These are phyloP conservation scores for Nothoprocta perdicaria DNA, from an alignment of 2,113 vertebrate species.

Conservation along the genomic window DNA sequence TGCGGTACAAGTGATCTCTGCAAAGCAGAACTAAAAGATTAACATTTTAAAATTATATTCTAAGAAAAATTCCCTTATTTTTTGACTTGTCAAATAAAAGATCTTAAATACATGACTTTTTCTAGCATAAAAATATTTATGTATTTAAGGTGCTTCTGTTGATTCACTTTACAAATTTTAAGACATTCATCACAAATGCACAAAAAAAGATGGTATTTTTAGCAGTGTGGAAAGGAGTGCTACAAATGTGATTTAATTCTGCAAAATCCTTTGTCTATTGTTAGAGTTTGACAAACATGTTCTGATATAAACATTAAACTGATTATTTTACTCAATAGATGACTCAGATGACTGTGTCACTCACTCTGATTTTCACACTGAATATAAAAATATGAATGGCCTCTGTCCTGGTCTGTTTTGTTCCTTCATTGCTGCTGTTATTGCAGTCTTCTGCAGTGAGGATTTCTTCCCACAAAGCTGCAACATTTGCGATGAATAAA, in stretches of 20 bases:
- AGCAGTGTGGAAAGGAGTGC: background rate
- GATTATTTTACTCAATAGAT: constrained; percentile 25
- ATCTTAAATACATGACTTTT: background rate
- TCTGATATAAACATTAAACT: background rate
- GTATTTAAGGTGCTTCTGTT: background rate
- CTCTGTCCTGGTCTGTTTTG: background rate
- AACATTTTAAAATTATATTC: background rate
- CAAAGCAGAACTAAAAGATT: background rate
- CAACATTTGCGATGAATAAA: background rate
- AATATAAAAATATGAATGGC: background rate
- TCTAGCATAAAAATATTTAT: background rate
- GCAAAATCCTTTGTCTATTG: background rate
- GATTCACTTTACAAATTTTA: background rate
- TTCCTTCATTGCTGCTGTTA: background rate
- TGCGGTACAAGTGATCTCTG: background rate
- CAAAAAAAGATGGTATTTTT: background rate
- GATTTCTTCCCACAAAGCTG: background rate
- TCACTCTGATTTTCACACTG: background rate
- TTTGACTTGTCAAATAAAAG: background rate
- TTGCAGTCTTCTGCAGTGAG: background rate
- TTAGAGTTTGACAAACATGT: background rate
- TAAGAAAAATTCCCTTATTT: background rate
- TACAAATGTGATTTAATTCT: background rate
- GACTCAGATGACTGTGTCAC: background rate
- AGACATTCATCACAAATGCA: background rate